Percentiles rank a stretch among this genome's conserved stretches.
These are phyloP conservation scores for Psittacus erithacus DNA, from an alignment of 2,113 vertebrate genomes.

Conservation along the genomic window DNA sequence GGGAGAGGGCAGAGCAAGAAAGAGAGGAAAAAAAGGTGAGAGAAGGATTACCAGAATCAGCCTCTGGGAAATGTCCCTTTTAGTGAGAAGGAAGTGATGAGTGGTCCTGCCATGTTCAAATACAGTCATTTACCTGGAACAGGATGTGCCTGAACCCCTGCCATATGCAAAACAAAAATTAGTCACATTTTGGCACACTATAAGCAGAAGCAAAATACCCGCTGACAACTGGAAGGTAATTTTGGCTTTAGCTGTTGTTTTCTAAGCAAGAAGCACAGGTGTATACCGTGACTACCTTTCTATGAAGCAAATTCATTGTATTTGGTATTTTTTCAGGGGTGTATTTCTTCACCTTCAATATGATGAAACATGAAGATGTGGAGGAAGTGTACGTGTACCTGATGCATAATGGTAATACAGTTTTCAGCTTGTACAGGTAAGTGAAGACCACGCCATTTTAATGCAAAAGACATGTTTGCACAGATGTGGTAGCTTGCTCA, in stretches of 20 bases:
- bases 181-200: not conserved
- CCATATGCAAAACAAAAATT: not conserved
- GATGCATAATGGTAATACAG: conserved; percentile 86
- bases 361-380: conserved; percentile 87
- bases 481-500: not conserved
- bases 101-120: not conserved
- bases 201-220: not conserved
- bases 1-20: not conserved
- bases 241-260: not conserved
- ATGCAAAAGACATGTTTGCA: not conserved
- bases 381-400: conserved; percentile 84
- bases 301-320: not conserved
- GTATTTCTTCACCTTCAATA: conserved; percentile 86
- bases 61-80: not conserved
- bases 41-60: too few species aligned
- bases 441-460: not conserved
- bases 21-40: not conserved
- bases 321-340: conserved; percentile 72
- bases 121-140: not conserved
- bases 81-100: not conserved
- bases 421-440: conserved; percentile 86
- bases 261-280: not conserved
- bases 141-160: not conserved
- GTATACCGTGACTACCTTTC: not conserved
- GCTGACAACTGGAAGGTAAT: not conserved